phyloP scores from a whole-genome alignment of 2,888 invertebrate species.

The Aphodius sticticus region DNA sequence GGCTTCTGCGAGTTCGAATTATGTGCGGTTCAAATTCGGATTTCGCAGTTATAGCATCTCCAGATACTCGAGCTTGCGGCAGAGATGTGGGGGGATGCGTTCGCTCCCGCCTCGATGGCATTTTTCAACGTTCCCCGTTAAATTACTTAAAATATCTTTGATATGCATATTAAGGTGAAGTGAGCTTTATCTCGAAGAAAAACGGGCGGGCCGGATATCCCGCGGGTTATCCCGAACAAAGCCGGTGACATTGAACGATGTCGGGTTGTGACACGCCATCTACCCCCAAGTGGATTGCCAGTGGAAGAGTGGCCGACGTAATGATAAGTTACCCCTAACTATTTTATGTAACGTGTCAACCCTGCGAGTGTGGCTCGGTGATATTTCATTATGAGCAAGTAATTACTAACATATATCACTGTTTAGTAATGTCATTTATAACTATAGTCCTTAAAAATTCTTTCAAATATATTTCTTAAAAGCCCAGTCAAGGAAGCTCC shows the following conservation, averaged over 20 bases:
- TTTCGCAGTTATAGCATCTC: not conserved
- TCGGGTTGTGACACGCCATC: constrained; percentile 36
- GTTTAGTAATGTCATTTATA: not conserved
- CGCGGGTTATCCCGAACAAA: constrained; percentile 32
- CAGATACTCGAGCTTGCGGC: not conserved
- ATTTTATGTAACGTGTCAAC: constrained; percentile 26
- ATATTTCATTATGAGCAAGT: not conserved
- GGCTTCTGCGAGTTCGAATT: not conserved
- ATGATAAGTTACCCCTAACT: constrained; percentile 28
- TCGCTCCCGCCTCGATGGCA: not conserved
- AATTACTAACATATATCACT: not conserved
- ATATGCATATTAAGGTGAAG: not conserved
- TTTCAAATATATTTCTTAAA: no score
- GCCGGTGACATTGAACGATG: constrained; percentile 36
- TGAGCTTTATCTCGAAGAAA: not conserved
- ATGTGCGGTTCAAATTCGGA: not conserved
- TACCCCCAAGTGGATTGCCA: constrained; percentile 34
- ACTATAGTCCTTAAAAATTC: not conserved
- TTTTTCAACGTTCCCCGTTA: not conserved
- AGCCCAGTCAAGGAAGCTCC: no score
- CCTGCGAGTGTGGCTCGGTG: not conserved
- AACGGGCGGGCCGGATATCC: constrained; percentile 18
- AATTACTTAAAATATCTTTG: constrained; percentile 4
- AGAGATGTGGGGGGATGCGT: not conserved
- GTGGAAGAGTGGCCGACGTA: constrained; percentile 31